Evolutionary conservation across 2,888 invertebrate genomes (phyloP).

Genomic region (Calliscelio sp.): DNA sequence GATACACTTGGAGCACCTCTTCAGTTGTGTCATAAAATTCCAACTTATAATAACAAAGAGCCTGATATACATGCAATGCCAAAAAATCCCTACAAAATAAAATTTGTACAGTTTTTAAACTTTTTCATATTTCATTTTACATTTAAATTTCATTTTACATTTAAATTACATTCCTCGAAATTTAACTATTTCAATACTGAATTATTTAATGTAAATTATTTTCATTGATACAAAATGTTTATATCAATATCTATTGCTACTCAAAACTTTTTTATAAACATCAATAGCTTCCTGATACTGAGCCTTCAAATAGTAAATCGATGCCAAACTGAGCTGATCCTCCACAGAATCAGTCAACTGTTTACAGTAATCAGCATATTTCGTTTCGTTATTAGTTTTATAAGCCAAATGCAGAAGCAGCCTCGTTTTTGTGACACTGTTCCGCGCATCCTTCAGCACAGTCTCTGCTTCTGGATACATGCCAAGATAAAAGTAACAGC

Average conservation of each 20-base stretch:
- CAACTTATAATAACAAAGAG: constrained; percentile 98
- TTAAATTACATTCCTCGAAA: too few species aligned
- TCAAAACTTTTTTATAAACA: constrained; percentile 96
- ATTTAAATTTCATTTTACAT: too few species aligned
- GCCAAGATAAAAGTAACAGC: constrained; percentile 98
- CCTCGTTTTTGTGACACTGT: constrained; percentile 91
- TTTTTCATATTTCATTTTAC: too few species aligned
- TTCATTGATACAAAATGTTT: neutral
- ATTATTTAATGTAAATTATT: neutral
- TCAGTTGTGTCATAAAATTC: constrained; percentile 99
- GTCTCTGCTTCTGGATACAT: constrained; percentile 92
- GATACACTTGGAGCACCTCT: constrained; percentile 97
- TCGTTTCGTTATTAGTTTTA: constrained; percentile 94
- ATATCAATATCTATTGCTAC: constrained; percentile 94
- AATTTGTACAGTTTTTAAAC: too few species aligned
- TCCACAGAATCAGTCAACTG: constrained; percentile 95
- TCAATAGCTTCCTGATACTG: constrained; percentile 99
- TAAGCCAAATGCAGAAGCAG: constrained; percentile 97
- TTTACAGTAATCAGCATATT: constrained; percentile 93
- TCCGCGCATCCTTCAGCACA: constrained; percentile 89
- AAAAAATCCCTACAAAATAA: constrained; percentile 91
- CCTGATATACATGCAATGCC: constrained; percentile 98
- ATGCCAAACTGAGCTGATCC: constrained; percentile 98
- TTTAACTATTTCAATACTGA: too few species aligned
- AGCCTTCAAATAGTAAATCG: constrained; percentile 97